phyloP scores from a whole-genome alignment of 2,888 invertebrate species.

The Timema cristinae region DNA sequence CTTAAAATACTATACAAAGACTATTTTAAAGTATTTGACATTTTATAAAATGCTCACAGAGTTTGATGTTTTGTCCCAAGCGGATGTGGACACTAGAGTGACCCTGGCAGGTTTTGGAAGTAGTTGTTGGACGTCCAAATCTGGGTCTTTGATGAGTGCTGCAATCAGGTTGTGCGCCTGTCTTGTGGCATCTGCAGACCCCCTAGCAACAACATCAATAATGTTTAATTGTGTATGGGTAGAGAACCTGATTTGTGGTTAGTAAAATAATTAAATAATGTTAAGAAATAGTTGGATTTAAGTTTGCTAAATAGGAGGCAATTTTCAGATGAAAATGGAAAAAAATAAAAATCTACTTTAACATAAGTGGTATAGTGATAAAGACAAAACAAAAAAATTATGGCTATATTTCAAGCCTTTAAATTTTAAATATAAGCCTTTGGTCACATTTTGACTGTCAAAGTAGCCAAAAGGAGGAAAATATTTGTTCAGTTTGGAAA shows the following conservation, averaged over 20 bases:
- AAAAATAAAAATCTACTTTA: no score
- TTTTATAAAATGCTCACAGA: conserved; percentile 34
- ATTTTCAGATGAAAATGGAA: no score
- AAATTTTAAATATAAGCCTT: no score
- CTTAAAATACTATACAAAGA: no score
- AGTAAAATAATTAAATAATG: conserved; percentile 18
- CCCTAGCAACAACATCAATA: conserved; percentile 51
- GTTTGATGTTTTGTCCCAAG: conserved; percentile 56
- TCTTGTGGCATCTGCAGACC: conserved; percentile 85
- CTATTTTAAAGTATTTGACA: no score
- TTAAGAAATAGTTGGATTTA: neutral
- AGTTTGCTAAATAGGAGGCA: no score
- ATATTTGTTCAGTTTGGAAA: no score
- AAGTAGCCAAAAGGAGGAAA: no score
- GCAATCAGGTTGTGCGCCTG: conserved; percentile 89
- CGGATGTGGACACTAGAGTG: conserved; percentile 43
- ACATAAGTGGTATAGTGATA: no score
- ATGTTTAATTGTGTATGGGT: neutral
- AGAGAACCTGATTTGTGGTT: conserved; percentile 11
- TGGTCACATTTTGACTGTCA: no score
- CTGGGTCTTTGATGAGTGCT: conserved; percentile 91
- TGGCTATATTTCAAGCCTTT: no score
- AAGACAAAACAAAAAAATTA: no score
- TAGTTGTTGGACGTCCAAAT: conserved; percentile 82
- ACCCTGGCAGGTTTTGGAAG: conserved; percentile 63